These are phyloP conservation scores for Polydrusus tereticollis DNA, from an alignment of 2,888 invertebrate genomes.

Conservation along the genomic window DNA sequence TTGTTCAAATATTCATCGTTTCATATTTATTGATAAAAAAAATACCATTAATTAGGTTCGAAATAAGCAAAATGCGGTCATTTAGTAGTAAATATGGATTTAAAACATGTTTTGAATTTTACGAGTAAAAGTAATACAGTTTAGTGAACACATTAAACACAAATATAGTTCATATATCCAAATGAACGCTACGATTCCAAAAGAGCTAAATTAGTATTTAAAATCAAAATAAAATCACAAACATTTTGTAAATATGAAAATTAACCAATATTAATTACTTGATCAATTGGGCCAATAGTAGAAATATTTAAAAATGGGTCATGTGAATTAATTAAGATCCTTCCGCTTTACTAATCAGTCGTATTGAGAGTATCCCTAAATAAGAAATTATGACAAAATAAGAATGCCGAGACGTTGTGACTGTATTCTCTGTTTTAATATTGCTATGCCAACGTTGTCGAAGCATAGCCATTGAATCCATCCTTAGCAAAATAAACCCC, in stretches of 20 bases:
- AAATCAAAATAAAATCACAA: slow-evolving; percentile 25
- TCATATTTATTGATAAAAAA: background rate
- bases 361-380: no score
- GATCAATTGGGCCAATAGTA: background rate
- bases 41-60: background rate
- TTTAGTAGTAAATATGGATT: background rate
- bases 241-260: slow-evolving; percentile 21
- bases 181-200: slow-evolving; percentile 30
- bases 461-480: no score
- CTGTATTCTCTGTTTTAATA: no score
- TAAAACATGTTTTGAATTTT: slow-evolving; percentile 27
- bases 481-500: no score
- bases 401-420: no score
- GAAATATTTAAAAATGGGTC: no score
- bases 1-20: no score
- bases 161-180: slow-evolving; percentile 31
- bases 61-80: background rate
- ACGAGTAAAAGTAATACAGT: slow-evolving; percentile 31
- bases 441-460: no score
- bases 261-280: background rate
- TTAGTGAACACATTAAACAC: slow-evolving; percentile 30
- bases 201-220: slow-evolving; percentile 24
- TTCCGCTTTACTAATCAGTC: no score
- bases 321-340: no score
- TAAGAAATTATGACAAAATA: no score